A percentile compares a stretch with the other conserved stretches of the same genome.
phyloP scores from a whole-genome alignment of 2,888 invertebrate species.

The Serripes groenlandicus region DNA sequence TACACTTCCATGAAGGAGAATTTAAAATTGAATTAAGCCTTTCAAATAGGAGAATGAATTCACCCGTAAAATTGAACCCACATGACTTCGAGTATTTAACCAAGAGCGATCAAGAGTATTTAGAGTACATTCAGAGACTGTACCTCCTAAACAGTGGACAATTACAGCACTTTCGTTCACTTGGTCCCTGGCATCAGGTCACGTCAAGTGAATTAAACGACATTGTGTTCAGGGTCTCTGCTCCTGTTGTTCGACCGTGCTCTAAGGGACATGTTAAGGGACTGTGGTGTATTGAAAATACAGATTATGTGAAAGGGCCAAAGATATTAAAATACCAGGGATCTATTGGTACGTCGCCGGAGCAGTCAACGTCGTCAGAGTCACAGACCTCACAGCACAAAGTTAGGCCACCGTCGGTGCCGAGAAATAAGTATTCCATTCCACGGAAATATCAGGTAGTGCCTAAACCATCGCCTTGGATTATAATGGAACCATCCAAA shows the following conservation, averaged over 20 bases:
- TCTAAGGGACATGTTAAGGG: slow-evolving; percentile 70
- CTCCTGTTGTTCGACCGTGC: slow-evolving; percentile 67
- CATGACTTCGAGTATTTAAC: slow-evolving; percentile 69
- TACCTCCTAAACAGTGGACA: slow-evolving; percentile 68
- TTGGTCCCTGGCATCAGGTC: slow-evolving; percentile 75
- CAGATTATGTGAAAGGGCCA: slow-evolving; percentile 65
- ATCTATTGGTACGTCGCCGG: slow-evolving; percentile 12
- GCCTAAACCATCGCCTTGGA: slow-evolving; percentile 67
- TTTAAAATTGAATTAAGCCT: slow-evolving; percentile 50
- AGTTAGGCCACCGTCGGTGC: slow-evolving; percentile 35
- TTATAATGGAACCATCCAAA: slow-evolving; percentile 68
- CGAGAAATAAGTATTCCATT: slow-evolving; percentile 62
- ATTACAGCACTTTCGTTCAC: slow-evolving; percentile 70
- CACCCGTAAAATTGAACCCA: slow-evolving; percentile 64
- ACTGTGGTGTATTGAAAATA: slow-evolving; percentile 70
- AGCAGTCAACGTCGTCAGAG: slow-evolving; percentile 6
- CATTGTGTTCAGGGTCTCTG: slow-evolving; percentile 67
- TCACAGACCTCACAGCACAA: slow-evolving; percentile 6
- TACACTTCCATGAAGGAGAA: slow-evolving; percentile 17
- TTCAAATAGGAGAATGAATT: slow-evolving; percentile 54
- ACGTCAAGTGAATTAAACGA: slow-evolving; percentile 63
- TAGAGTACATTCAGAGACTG: slow-evolving; percentile 55
- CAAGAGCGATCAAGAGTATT: slow-evolving; percentile 63
- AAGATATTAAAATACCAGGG: slow-evolving; percentile 60
- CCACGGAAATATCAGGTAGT: slow-evolving; percentile 66